Percentiles rank a stretch among this genome's conserved stretches.
Evolutionary conservation across 1,140 invertebrate genomes (phyloP).

Genomic region (Diorhabda elongata): DNA sequence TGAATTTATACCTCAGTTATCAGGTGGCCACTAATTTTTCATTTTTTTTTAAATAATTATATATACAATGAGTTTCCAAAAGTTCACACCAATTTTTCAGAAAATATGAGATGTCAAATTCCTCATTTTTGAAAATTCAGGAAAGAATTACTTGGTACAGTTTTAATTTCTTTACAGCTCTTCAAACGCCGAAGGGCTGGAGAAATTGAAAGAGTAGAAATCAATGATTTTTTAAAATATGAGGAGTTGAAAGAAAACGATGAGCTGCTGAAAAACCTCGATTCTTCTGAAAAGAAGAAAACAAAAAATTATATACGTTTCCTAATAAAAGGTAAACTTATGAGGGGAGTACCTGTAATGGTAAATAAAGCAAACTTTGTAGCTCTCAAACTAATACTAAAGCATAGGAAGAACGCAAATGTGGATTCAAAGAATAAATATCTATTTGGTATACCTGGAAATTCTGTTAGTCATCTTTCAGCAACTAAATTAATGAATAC

Average conservation of each 20-base stretch:
- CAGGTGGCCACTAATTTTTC: too few species aligned
- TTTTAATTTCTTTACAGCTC: neutral
- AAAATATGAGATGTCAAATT: too few species aligned
- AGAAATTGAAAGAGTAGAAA: constrained; percentile 9
- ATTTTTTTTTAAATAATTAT: too few species aligned
- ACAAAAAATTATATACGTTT: constrained; percentile 12
- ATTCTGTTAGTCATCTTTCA: neutral
- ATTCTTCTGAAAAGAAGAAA: neutral
- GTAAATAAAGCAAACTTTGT: neutral
- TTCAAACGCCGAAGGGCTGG: constrained; percentile 11
- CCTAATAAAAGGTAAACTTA: constrained; percentile 10
- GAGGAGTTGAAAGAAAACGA: neutral
- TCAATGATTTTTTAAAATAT: neutral
- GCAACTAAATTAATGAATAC: neutral
- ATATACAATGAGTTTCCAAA: too few species aligned
- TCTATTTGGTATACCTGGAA: constrained; percentile 4
- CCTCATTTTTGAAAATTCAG: too few species aligned
- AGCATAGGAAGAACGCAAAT: neutral
- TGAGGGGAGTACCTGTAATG: constrained; percentile 8
- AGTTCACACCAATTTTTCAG: too few species aligned
- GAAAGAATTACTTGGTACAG: neutral
- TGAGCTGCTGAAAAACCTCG: neutral
- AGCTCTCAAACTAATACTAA: constrained; percentile 1
- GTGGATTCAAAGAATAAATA: constrained; percentile 9
- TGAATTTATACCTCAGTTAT: too few species aligned